phyloP scores from a whole-genome alignment of 2,888 invertebrate species.

The Acleris sparsana region DNA sequence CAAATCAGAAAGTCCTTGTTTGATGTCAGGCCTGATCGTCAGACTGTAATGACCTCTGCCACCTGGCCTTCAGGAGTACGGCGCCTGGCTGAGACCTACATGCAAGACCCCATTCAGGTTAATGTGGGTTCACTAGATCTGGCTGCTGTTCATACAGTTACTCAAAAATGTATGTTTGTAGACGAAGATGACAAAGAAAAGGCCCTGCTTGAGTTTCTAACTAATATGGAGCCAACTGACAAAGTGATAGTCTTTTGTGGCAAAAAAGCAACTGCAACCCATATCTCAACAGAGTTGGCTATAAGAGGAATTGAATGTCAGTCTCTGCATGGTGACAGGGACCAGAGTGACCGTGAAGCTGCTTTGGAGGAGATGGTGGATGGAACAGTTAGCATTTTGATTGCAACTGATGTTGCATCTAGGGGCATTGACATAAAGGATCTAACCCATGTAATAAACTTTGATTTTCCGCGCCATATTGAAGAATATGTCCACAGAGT shows the following conservation, averaged over 20 bases:
- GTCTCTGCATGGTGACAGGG: slow-evolving; percentile 95
- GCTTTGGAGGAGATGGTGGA: slow-evolving; percentile 92
- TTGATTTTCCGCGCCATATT: slow-evolving; percentile 96
- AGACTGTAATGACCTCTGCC: slow-evolving; percentile 98
- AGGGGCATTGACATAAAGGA: slow-evolving; percentile 96
- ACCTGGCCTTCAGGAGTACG: slow-evolving; percentile 97
- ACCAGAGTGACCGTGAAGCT: slow-evolving; percentile 90
- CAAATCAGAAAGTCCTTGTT: slow-evolving; percentile 93
- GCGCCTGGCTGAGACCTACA: slow-evolving; percentile 92
- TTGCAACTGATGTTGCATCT: slow-evolving; percentile 98
- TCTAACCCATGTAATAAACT: slow-evolving; percentile 95
- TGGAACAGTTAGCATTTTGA: slow-evolving; percentile 91
- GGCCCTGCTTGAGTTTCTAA: slow-evolving; percentile 87
- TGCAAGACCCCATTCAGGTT: slow-evolving; percentile 95
- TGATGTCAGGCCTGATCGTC: slow-evolving; percentile 93
- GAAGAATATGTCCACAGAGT: slow-evolving; percentile 98
- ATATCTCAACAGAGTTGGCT: slow-evolving; percentile 91
- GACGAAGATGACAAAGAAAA: slow-evolving; percentile 87
- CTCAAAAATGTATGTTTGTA: slow-evolving; percentile 90
- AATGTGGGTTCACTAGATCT: slow-evolving; percentile 95
- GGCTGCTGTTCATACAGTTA: slow-evolving; percentile 94
- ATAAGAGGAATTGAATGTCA: slow-evolving; percentile 88
- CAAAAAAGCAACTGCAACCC: slow-evolving; percentile 92
- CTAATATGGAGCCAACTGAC: slow-evolving; percentile 87
- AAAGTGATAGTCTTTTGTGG: slow-evolving; percentile 96